Evolutionary conservation across 1,140 invertebrate genomes (phyloP).

Genomic region (Cyclargus thomasi): DNA sequence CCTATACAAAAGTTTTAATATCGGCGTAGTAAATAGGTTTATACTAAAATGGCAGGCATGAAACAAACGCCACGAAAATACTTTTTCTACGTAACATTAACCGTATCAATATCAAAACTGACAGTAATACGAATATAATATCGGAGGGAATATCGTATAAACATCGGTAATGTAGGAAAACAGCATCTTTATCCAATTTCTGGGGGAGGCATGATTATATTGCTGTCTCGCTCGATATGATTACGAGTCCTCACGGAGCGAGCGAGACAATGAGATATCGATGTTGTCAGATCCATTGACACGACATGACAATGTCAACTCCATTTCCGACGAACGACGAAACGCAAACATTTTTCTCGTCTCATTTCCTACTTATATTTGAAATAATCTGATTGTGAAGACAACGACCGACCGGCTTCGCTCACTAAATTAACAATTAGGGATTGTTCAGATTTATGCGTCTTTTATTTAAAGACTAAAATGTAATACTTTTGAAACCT

Average conservation of each 20-base stretch:
- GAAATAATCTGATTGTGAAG: not conserved
- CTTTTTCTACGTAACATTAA: not conserved
- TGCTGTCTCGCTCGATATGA: not conserved
- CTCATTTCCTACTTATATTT: conserved; percentile 2
- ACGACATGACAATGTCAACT: conserved; percentile 28
- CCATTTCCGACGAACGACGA: conserved; percentile 26
- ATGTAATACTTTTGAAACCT: too few relatives aligned
- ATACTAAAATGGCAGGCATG: not conserved
- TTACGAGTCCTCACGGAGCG: not conserved
- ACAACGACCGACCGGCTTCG: not conserved
- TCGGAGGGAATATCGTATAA: not conserved
- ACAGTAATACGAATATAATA: not conserved
- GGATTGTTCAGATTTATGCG: not conserved
- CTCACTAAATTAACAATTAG: not conserved
- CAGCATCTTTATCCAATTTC: not conserved
- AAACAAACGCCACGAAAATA: not conserved
- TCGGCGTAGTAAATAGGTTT: too few relatives aligned
- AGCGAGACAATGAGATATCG: conserved; percentile 32
- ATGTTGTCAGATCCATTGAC: conserved; percentile 27
- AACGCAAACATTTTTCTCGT: conserved; percentile 26
- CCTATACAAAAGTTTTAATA: too few relatives aligned
- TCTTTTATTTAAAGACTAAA: too few relatives aligned
- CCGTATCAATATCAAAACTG: not conserved
- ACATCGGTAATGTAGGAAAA: not conserved
- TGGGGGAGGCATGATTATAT: not conserved